Percentiles rank a stretch among this genome's conserved stretches.
These are phyloP conservation scores for Anoplopoma fimbria DNA, from an alignment of 2,113 vertebrate species.

Conservation along the genomic window DNA sequence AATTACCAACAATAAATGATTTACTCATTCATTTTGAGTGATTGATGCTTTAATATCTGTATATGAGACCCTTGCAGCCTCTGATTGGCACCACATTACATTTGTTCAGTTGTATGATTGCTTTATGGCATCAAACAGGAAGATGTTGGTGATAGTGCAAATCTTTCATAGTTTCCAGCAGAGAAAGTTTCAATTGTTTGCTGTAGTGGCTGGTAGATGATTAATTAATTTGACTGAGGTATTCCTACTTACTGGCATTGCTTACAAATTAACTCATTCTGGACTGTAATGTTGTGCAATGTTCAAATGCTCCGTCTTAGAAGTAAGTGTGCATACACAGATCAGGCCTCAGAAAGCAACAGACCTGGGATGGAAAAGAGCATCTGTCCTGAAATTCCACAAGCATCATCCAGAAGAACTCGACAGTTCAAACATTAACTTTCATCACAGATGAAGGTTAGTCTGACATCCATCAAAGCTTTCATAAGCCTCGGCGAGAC, in stretches of 20 bases:
- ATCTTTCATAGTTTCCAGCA: neutral
- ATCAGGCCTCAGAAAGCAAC: neutral
- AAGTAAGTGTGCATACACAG: neutral
- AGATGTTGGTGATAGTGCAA: neutral
- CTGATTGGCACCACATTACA: too few species aligned
- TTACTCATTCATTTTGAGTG: neutral
- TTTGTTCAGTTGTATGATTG: neutral
- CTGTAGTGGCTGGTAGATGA: neutral
- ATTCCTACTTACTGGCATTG: neutral
- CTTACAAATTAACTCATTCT: neutral
- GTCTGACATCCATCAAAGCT: slow-evolving; percentile 48
- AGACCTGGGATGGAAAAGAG: neutral
- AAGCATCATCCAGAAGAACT: slow-evolving; percentile 7
- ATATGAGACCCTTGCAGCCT: neutral
- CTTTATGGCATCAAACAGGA: neutral
- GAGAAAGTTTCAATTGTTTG: neutral
- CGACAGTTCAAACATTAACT: slow-evolving; percentile 30
- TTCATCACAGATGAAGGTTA: slow-evolving; percentile 34
- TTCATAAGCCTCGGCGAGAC: slow-evolving; percentile 37
- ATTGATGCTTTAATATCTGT: neutral
- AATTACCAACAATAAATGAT: slow-evolving; percentile 1
- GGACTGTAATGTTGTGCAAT: neutral
- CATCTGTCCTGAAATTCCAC: slow-evolving; percentile 14
- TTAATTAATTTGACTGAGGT: neutral
- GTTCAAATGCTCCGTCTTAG: neutral